Base-by-base conservation (phyloP, 2,888 invertebrate genomes). In the Rhopalosiphum nymphaeae region DNA sequence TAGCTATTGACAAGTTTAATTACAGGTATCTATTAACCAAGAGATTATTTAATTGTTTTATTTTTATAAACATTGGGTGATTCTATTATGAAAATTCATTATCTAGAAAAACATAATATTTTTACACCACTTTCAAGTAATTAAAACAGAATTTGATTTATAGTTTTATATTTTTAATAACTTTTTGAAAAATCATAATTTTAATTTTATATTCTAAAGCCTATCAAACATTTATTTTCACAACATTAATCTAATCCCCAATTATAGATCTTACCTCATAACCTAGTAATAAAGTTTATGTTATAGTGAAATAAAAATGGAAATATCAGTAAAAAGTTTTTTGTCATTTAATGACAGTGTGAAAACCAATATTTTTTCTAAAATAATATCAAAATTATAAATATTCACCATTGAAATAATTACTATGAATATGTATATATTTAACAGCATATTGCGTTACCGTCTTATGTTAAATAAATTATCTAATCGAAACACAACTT, bases 1-100 rank as follows among this genome's bases (percentile, higher is more conserved):
- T 98, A 0, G 98, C 98, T 49, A 97, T 99, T 94, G 98, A 99
- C 96, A 97, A 97, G 95, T 97, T 98, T 95, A 97, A 97, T 95
- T 98, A 97, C 96, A 97, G 97, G 98, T 98, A 96, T 89, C 1
- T 86, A 91, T 53, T 53, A 26, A 91, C 44, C 26, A 42, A 29
- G 21, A 7, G 36, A 78, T 36, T 78, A 7, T 78, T 78, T 78
- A 78, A 2, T 78, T 78, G 9, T 36, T 78, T 36, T 36, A 78
- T 36, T 36, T 36, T 36, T 36, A 36, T 78, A 21, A 16, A n/a
- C 36, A 36, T 2, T n/a, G 36, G 16, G 7, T 36, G 1, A 21
- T 16, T 16, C 7, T 46, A 46, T 46, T 46, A 46, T 88, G 21
- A 36, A 36, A 4, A 88, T 88, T 36, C 10, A 78, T 78, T 36